phyloP scores from a whole-genome alignment of 2,888 invertebrate species.

The Dinocampus coccinellae region DNA sequence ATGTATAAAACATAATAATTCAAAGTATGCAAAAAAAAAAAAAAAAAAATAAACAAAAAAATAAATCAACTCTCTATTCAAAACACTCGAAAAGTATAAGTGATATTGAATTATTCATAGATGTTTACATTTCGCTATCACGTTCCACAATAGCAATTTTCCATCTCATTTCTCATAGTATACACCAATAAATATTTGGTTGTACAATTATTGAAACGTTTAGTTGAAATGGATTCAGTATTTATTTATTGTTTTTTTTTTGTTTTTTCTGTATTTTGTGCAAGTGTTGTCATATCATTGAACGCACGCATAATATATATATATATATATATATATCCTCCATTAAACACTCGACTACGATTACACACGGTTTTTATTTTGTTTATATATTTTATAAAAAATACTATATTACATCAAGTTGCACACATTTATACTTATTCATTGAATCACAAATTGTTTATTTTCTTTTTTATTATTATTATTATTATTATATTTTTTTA shows the following conservation, averaged over 20 bases:
- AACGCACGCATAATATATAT: constrained; percentile 25
- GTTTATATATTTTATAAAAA: constrained; percentile 34
- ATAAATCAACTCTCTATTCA: background rate
- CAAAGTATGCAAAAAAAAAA: too few relatives aligned
- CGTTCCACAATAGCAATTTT: constrained; percentile 1
- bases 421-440: constrained; percentile 17
- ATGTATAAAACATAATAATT: too few relatives aligned
- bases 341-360: background rate
- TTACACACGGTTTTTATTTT: constrained; percentile 9
- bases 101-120: background rate
- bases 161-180: background rate
- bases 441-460: constrained; percentile 20
- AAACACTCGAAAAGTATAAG: background rate
- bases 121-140: background rate
- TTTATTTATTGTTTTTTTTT: constrained; percentile 1
- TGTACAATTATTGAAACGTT: background rate
- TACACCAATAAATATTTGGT: background rate
- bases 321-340: too few relatives aligned
- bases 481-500: too few relatives aligned
- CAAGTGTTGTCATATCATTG: constrained; percentile 16
- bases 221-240: background rate
- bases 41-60: background rate
- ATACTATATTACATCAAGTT: constrained; percentile 38
- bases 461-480: too few relatives aligned
- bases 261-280: constrained; percentile 2